Base-by-base conservation (phyloP, 2,888 invertebrate genomes). In the Amphipyra tragopoginis region DNA sequence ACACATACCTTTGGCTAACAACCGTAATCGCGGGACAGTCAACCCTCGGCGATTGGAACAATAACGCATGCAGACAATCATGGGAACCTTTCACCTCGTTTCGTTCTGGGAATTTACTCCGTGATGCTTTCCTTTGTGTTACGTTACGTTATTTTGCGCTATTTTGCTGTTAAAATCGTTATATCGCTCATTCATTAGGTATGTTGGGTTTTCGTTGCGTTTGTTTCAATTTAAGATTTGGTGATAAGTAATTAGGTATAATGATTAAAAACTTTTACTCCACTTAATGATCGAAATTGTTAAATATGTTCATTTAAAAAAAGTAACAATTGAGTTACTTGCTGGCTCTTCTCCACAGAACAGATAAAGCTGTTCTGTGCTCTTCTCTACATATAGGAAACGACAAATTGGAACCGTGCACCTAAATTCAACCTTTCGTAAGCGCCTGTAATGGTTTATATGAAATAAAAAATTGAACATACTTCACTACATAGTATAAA, bases 61-160 rank as follows among this genome's bases (percentile, higher is more conserved):
- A 77, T 63, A 63, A 81, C 60, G 73, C 66, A 67, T 70, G 72
- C 69, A 75, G 56, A 87, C 86, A 90, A 89, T 87, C 52, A 81
- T 91, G 88, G 84, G 85, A 89, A 88, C 87, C 84, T 90, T 89
- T 90, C 90, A 88, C 89, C 86, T 84, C 68, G 65, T 81, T 74
- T 70, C 75, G 77, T 86, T 83, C 85, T 87, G 86, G 82, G 86
- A 89, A 86, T 84, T 81, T 70, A 75, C 79, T 80, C 75, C 77
- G 75, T 82, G 79, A 82, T 79, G 83, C 86, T 89, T 90, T 88
- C 86, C 74, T 85, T 86, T 84, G 79, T 83, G 29, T 72, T 65
- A 51, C 40, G 62, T 80, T 80, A 72, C 71, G 79, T 80, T 80
- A 57, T 72, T 65, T 67, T 65, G 60, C 55, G 44, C 44, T 56